These are phyloP conservation scores for Panagrolaimus sp. DNA, from an alignment of 1,140 invertebrate species.

Conservation along the genomic window DNA sequence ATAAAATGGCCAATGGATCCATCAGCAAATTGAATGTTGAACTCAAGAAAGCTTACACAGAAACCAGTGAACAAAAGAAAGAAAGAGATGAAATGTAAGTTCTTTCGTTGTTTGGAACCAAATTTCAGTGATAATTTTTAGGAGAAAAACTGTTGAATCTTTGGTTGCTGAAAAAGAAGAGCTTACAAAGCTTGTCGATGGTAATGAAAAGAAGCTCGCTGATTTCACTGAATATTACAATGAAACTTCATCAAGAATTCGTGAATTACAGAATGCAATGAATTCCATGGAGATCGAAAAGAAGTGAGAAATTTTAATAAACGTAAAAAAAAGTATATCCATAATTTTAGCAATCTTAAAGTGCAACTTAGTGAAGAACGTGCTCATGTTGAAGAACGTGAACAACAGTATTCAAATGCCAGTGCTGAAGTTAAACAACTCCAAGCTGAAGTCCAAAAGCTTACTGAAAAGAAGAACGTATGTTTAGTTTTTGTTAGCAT, in stretches of 20 bases:
- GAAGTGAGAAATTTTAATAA: background rate
- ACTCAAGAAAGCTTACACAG: background rate
- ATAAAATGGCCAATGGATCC: background rate
- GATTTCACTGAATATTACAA: background rate
- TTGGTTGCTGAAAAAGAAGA: background rate
- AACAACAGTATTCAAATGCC: no score
- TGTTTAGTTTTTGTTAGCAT: no score
- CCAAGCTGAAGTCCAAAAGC: no score
- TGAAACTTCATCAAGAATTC: background rate
- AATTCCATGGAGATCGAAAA: background rate
- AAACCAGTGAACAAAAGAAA: background rate
- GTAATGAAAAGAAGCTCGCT: background rate
- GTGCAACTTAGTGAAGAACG: constrained; percentile 6
- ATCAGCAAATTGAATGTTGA: constrained; percentile 5
- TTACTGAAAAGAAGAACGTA: no score
- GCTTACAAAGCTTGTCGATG: background rate
- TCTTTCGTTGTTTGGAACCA: background rate
- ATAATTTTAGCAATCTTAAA: background rate
- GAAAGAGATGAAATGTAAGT: background rate
- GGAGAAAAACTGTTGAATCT: background rate
- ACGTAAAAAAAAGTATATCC: no score
- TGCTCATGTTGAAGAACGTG: background rate
- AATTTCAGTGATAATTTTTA: background rate
- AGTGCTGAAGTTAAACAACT: no score
- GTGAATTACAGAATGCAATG: background rate